These are phyloP conservation scores for Cryptus viduatorius DNA, from an alignment of 2,888 invertebrate species.

Conservation along the genomic window DNA sequence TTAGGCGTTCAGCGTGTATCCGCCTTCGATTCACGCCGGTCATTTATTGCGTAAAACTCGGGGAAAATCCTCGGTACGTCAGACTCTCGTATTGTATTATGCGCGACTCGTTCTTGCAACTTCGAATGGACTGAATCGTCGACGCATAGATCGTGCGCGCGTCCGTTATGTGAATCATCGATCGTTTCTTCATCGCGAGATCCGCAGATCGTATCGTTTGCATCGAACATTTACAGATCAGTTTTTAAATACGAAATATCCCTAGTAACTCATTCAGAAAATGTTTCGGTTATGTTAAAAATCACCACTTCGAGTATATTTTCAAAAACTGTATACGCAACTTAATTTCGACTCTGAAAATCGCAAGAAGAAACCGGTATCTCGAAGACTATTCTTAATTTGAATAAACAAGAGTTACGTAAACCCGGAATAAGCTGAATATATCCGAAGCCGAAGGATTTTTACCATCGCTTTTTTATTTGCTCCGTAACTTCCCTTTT, in stretches of 20 bases:
- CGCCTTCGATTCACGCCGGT: constrained; percentile 40
- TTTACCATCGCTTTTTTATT: neutral
- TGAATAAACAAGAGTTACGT: constrained; percentile 8
- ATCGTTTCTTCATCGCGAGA: constrained; percentile 22
- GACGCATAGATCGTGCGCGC: constrained; percentile 42
- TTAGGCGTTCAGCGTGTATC: constrained; percentile 36
- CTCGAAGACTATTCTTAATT: neutral
- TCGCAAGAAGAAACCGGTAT: neutral
- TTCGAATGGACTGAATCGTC: constrained; percentile 34
- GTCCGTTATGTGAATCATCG: constrained; percentile 32
- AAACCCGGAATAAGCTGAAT: neutral
- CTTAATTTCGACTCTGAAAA: neutral
- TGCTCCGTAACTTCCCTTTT: neutral
- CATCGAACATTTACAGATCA: neutral
- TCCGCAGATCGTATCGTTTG: neutral
- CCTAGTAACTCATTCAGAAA: neutral
- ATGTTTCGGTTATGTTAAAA: neutral
- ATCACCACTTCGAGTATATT: neutral
- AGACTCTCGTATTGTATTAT: constrained; percentile 22
- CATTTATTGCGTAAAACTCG: constrained; percentile 48
- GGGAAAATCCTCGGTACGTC: constrained; percentile 57
- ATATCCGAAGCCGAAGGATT: neutral
- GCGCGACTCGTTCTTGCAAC: constrained; percentile 12
- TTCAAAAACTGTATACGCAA: neutral
- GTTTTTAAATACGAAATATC: neutral